phyloP scores from a whole-genome alignment of 2,113 vertebrate genomes.

The Rhynchopsitta pachyrhyncha region DNA sequence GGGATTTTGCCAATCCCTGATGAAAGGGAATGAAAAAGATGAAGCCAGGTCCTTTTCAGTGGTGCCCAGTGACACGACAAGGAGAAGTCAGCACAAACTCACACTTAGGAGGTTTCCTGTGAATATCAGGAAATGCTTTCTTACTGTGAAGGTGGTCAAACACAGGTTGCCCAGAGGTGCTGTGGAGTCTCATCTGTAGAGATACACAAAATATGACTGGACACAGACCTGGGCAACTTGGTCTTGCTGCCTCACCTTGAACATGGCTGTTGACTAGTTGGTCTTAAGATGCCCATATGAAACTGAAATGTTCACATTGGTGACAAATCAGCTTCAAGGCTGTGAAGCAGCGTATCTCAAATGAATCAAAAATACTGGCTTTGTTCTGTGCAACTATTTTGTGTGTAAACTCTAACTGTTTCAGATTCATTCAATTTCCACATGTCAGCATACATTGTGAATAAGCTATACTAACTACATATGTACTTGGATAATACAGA shows the following conservation, averaged over 20 bases:
- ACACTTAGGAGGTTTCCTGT: background rate
- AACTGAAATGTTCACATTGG: background rate
- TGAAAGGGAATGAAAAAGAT: background rate
- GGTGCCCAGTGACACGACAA: background rate
- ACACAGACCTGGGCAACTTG: rapidly evolving
- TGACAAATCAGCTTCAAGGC: background rate
- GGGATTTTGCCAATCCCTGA: background rate
- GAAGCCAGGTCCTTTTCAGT: background rate
- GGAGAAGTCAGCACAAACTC: background rate
- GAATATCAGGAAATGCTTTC: background rate
- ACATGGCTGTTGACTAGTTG: background rate
- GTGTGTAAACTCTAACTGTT: background rate
- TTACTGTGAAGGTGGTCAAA: background rate
- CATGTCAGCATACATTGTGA: background rate
- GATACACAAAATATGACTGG: background rate
- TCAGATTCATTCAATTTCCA: background rate
- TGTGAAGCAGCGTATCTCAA: background rate
- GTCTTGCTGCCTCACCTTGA: background rate
- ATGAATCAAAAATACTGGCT: background rate
- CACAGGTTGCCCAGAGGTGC: background rate
- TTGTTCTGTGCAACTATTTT: background rate
- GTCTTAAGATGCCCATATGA: background rate
- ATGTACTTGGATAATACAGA: background rate
- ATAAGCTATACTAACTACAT: background rate
- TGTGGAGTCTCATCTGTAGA: background rate